Evolutionary conservation across 1,140 invertebrate species (phyloP), one percentile per base, ranked within the genome.

Genomic region (Paramacrobiotus metropolitanus): DNA sequence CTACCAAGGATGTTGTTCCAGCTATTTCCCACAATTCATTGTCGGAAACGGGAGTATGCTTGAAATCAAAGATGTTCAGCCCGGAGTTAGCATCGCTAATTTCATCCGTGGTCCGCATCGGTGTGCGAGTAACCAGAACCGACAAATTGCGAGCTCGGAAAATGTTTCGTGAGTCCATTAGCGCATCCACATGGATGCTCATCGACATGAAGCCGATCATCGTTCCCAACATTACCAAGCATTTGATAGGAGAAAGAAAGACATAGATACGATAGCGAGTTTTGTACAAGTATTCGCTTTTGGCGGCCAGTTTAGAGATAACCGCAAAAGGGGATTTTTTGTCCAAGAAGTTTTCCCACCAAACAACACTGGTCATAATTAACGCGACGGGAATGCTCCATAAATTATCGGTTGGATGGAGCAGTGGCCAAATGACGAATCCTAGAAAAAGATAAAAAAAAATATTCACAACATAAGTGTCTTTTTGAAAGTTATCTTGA

Each of bases 301-400:
- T 77, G 68, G 80, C 79, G 29, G 82, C 84, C 48, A 90, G 72
- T n/a, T 79, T 79, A 68, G 82, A 83, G 24, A 92, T 82, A 55
- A 87, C 77, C 48, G 79, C 79, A 62, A 88, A 79, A 0, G 83
- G 81, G 64, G 85, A 88, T 61, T 84, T 79, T 64, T 80, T 79
- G 29, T 85, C 85, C 0, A 90, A 86, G 69, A 87, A 96, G 74
- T 95, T 96, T 74, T 95, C 91, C 91, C 91, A 95, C 86, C 88
- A 95, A 29, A 86, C 84, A 30, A 87, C 80, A 1, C 89, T 94
- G 44, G 90, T 83, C 44, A 90, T 79, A 34, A 93, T 72, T 3
- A 88, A 77, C 1, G 86, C 76, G 0, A 87, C 72, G 0, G 90
- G 88, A 61, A 92, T 83, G 3, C 88, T 76, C 85, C 86, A 92